Evolutionary conservation across 2,888 invertebrate species (phyloP), one percentile per base, ranked within the genome.

Genomic region (Rhopalosiphum nymphaeae): DNA sequence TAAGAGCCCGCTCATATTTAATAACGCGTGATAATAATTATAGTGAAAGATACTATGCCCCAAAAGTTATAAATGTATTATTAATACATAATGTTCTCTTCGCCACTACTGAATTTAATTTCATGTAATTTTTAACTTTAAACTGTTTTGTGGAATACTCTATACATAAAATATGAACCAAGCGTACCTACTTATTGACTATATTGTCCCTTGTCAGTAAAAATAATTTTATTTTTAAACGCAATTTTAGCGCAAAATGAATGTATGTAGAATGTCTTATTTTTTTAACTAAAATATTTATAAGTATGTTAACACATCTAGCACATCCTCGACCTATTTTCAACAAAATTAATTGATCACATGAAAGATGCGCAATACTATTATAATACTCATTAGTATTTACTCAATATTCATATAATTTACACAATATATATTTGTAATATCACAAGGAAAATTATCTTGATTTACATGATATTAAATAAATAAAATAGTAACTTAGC

Each of bases 261-360:
- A 36, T 78, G 36, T 78, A 78, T 78, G 36, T 78, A 78, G 21
- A 36, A 67, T 67, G n/a, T 67, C 61, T 61, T 78, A 21, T 78
- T 78, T 78, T 78, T 78, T 53, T 53, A 36, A 56, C 42, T 25
- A 56, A 56, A 42, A 56, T 89, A 89, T 56, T 89, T 89, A 56
- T 56, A 56, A 89, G 26, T 42, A 42, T 56, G 56, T 89, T 89
- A 89, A 89, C 89, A 89, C 13, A 53, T 89, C 56, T 36, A 53
- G 26, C 26, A 53, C 42, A 56, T 56, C 42, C 56, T 89, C 42
- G 89, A 89, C 89, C 89, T 89, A 56, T 89, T 42, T 89, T 89
- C 21, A 36, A 53, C 36, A 25, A 89, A 89, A 89, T 89, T 89
- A 89, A 89, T 89, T 89, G 56, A 89, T 56, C 26, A 89, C 25